Evolutionary conservation across 2,888 invertebrate species (phyloP).

Genomic region (Pachycephus smyrnensis): DNA sequence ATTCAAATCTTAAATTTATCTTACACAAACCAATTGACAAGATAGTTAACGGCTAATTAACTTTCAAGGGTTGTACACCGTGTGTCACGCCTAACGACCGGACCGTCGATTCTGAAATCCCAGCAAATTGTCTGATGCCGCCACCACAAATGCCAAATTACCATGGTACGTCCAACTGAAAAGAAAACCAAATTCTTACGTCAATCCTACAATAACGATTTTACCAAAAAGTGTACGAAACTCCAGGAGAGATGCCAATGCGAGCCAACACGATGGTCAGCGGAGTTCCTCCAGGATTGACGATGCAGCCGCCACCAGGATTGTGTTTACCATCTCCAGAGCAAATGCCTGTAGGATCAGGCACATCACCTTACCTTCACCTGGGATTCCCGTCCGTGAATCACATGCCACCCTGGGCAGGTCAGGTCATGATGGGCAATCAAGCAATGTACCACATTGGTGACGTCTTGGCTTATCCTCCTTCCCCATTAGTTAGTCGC

Average conservation of each 20-base stretch:
- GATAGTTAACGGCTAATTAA: not conserved
- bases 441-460: conserved; percentile 60
- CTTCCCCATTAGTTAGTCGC: conserved; percentile 80
- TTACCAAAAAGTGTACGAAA: conserved; percentile 2
- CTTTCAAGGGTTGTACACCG: conserved; percentile 50
- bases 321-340: conserved; percentile 59
- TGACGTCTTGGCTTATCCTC: conserved; percentile 66
- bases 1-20: not conserved
- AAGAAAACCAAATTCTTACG: conserved; percentile 11
- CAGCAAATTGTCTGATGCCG: conserved; percentile 54
- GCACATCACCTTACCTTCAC: conserved; percentile 53
- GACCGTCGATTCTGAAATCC: conserved; percentile 54
- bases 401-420: conserved; percentile 60
- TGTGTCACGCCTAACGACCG: conserved; percentile 56
- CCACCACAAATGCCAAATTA: conserved; percentile 60
- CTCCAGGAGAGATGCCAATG: conserved; percentile 56
- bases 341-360: conserved; percentile 57
- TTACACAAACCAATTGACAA: not conserved
- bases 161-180: conserved; percentile 49
- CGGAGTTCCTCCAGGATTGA: conserved; percentile 58
- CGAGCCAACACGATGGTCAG: conserved; percentile 56
- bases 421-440: conserved; percentile 59
- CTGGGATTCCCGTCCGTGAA: conserved; percentile 60
- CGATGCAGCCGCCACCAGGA: conserved; percentile 60
- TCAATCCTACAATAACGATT: conserved; percentile 17